Base-by-base conservation (phyloP, 1,140 invertebrate genomes). In the Stenopsyche tienmushanensis region DNA sequence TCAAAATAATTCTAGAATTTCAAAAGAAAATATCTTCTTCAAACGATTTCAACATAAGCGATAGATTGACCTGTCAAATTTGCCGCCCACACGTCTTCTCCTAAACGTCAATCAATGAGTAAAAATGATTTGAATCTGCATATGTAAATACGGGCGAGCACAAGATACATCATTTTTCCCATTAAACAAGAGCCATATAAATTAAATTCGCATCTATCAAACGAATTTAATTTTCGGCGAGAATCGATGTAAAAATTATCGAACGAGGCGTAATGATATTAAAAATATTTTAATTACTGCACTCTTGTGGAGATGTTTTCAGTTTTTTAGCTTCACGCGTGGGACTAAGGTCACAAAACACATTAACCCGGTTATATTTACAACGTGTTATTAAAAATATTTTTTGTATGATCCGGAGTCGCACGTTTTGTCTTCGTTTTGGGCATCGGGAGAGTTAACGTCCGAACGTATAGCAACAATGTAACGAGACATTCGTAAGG, bases 321-420 rank as follows among this genome's bases (percentile, higher is more conserved):
- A 47, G 17, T 57, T 57, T 57, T 15, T 26, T 15, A 57, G 9
- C 34, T 29, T 29, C 23, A 24, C 53, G 53, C 53, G 53, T 57
- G 53, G 53, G 53, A 57, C 53, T 29, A 57, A 57, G 53, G 53
- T 57, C 53, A 57, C 24, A 57, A 57, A 57, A 57, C 53, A 34
- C 53, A 57, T 57, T 57, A 57, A 57, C 53, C 53, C 34, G 53
- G 34, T 29, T 57, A 57, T 57, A 29, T 57, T 57, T 21, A 47
- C 44, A 20, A 47, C 44, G 17, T 47, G 44, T 47, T 47, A 47
- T 47, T 47, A 47, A 47, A 47, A 47, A 47, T 20, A 47, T 47
- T 47, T 47, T 47, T 47, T 47, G 10, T 15, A 47, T 7, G 5
- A 5, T 5, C 3, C 13, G 5, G 5, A 34, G 29, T 34, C 29